Conservation (phyloP, 2,113 vertebrate species). For the Eleginops maclovinus region DNA sequence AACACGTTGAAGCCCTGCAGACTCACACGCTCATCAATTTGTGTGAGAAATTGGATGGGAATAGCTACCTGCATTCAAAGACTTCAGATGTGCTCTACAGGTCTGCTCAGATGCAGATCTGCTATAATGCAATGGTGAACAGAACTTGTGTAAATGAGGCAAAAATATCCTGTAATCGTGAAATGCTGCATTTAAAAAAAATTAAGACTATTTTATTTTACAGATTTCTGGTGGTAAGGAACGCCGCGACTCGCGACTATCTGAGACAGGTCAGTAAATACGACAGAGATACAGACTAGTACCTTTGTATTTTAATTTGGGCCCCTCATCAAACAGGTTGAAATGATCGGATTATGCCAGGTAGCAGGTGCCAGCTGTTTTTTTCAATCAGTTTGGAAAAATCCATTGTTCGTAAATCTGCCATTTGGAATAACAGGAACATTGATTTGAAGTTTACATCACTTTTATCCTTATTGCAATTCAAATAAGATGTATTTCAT, state of each 20-base stretch:
- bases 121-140: slow-evolving; percentile 9
- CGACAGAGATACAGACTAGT: background rate
- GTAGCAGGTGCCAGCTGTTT: too few species aligned
- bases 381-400: too few species aligned
- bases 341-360: too few species aligned
- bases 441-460: too few species aligned
- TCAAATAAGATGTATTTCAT: too few species aligned
- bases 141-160: background rate
- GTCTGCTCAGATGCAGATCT: slow-evolving; percentile 39
- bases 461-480: too few species aligned
- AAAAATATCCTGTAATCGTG: background rate
- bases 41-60: background rate
- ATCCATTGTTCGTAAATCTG: too few species aligned
- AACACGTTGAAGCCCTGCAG: background rate
- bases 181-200: background rate
- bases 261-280: slow-evolving; percentile 16
- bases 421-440: too few species aligned
- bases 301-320: background rate
- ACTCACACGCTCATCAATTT: slow-evolving; percentile 15
- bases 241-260: fast-evolving
- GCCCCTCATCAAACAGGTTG: too few species aligned
- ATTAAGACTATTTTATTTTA: slow-evolving; percentile 1
- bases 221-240: background rate
- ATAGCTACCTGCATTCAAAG: too few species aligned
- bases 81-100: too few species aligned